These are phyloP conservation scores for Phaonia tiefii DNA, from an alignment of 2,888 invertebrate species.

Conservation along the genomic window DNA sequence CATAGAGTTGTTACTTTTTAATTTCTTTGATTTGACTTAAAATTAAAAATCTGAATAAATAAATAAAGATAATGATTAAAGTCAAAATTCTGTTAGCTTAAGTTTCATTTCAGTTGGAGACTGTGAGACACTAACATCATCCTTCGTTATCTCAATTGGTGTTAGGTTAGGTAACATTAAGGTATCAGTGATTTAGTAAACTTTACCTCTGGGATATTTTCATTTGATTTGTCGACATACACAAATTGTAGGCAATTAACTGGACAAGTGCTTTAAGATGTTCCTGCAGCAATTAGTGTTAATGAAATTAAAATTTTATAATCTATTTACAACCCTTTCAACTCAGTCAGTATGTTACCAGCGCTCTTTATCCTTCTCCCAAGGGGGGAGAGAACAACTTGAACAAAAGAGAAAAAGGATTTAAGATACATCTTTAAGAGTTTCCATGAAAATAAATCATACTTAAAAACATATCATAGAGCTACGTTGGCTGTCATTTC, in stretches of 20 bases:
- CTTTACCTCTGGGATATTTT: too few relatives aligned
- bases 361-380: background rate
- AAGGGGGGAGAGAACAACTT: background rate
- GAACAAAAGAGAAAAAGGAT: background rate
- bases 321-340: constrained; percentile 3
- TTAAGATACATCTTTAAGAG: background rate
- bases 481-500: background rate
- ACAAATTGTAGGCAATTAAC: constrained; percentile 71
- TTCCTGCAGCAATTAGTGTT: constrained; percentile 74
- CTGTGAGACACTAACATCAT: too few relatives aligned
- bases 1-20: too few relatives aligned
- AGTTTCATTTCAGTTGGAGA: too few relatives aligned
- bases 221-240: background rate
- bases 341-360: background rate
- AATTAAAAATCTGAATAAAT: too few relatives aligned
- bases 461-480: constrained; percentile 26
- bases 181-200: too few relatives aligned
- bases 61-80: too few relatives aligned
- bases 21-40: too few relatives aligned
- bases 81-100: too few relatives aligned
- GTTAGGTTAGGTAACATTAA: too few relatives aligned
- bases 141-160: too few relatives aligned
- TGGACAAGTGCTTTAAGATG: constrained; percentile 71
- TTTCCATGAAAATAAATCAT: constrained; percentile 57
- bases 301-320: constrained; percentile 76